Percentiles rank a stretch among this genome's conserved stretches.
These are phyloP conservation scores for Lordiphosa collinella DNA, from an alignment of 1,140 invertebrate species.

Conservation along the genomic window DNA sequence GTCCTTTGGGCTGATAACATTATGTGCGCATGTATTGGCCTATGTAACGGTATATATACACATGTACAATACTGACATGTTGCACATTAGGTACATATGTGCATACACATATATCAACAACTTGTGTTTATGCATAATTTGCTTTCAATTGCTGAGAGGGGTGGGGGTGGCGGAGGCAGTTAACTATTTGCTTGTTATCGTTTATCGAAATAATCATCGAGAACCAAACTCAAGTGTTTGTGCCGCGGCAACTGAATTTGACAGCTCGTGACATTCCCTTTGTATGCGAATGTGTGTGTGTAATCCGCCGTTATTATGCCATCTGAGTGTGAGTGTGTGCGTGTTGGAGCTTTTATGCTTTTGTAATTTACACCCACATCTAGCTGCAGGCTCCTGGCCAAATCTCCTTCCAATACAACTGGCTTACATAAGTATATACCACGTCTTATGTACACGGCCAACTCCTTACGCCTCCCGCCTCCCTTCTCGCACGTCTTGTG, in stretches of 20 bases:
- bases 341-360: constrained; percentile 32
- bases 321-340: constrained; percentile 14
- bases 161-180: neutral
- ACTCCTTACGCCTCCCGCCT: constrained; percentile 16
- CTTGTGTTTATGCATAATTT: constrained; percentile 29
- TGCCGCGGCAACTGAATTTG: neutral
- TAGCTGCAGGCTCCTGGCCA: neutral
- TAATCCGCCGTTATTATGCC: constrained; percentile 16
- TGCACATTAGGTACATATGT: constrained; percentile 7
- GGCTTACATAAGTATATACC: neutral
- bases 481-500: constrained; percentile 1
- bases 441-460: constrained; percentile 21
- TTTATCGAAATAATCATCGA: neutral
- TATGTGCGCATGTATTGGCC: constrained; percentile 12
- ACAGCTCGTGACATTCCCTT: no score
- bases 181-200: neutral
- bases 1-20: constrained; percentile 60
- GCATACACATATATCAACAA: neutral
- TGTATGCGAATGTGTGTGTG: constrained; percentile 30
- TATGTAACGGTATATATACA: constrained; percentile 19
- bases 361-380: constrained; percentile 31
- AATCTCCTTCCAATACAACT: neutral
- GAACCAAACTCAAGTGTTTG: neutral
- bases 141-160: constrained; percentile 24
- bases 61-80: neutral